phyloP scores from a whole-genome alignment of 2,888 invertebrate genomes.

The Eurytoma californica region DNA sequence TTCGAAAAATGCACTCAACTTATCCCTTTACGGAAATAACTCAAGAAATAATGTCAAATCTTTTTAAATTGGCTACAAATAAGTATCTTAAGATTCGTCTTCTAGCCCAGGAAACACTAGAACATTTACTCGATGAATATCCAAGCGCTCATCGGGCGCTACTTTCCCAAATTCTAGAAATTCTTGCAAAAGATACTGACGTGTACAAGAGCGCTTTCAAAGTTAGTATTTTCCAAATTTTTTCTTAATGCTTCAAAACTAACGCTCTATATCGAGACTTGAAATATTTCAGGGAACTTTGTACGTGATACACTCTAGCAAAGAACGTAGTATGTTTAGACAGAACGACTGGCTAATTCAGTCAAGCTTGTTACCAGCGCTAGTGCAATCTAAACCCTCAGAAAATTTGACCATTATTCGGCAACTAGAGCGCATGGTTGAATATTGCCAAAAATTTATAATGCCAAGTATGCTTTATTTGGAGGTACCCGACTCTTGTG shows the following conservation, averaged over 20 bases:
- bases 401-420: slow-evolving; percentile 89
- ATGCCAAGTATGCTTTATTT: slow-evolving; percentile 78
- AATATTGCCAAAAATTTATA: slow-evolving; percentile 77
- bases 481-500: slow-evolving; percentile 76
- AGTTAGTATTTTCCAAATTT: slow-evolving; percentile 65
- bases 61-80: slow-evolving; percentile 81
- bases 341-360: slow-evolving; percentile 86
- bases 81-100: slow-evolving; percentile 83
- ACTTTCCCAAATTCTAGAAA: slow-evolving; percentile 79
- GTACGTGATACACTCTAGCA: slow-evolving; percentile 79
- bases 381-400: slow-evolving; percentile 86
- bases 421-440: slow-evolving; percentile 77
- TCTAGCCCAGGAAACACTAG: slow-evolving; percentile 82
- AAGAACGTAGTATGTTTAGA: slow-evolving; percentile 76
- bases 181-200: slow-evolving; percentile 79
- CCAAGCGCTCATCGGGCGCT: slow-evolving; percentile 84
- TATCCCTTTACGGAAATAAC: slow-evolving; percentile 79
- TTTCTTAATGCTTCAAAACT: neutral
- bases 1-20: slow-evolving; percentile 73
- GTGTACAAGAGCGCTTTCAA: slow-evolving; percentile 83
- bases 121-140: slow-evolving; percentile 80
- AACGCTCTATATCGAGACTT: neutral
- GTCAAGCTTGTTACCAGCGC: slow-evolving; percentile 84
- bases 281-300: slow-evolving; percentile 81
- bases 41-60: slow-evolving; percentile 78